Base-by-base conservation (phyloP, 2,797 vertebrate species). In the Synanceia verrucosa region DNA sequence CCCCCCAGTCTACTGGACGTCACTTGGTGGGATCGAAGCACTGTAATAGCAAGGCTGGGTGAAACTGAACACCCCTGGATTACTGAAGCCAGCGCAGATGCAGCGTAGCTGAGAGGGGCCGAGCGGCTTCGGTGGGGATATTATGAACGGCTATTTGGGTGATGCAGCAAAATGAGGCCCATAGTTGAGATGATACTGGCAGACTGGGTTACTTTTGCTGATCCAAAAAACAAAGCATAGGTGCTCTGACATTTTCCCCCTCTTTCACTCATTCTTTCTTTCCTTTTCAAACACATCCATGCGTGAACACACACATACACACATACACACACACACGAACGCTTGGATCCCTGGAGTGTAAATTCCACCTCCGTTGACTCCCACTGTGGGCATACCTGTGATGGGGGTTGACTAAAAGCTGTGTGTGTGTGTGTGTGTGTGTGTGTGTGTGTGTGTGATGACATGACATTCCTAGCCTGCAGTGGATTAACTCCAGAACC, bases 41-140 rank as follows among this genome's bases (percentile, higher is more conserved):
- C 70, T 69, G 78, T 76, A 85, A 83, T 89, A 91, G 88, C 78
- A 84, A 79, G 72, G 79, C 81, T 44, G 74, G 82, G 47, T 89
- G 91, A 91, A 94, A 92, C 90, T 82, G 46, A 86, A 94, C 91
- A 92, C 92, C 79, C 73, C 66, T 50, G 88, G 89, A 91, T 91
- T 89, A 92, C 80, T 83, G 86, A 79, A 83, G 85, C 59, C 78
- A 64, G 80, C 75, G 46, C 84, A 90, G 76, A 90, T 83, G 86
- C 84, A 69, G 36, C 43, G 68, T 69, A 60, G 84, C 84, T 83
- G 85, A 84, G 73, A 82, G 76, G 69, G 86, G 82, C 83, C 60
- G 31, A 73, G 78, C 71, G 26, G 83, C 85, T 70, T 52, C 18
- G 4, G 80, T n/a, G 70, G 62, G 73, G 73, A 60, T 84, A 82